Evolutionary conservation across 2,888 invertebrate species (phyloP).

Genomic region (Macaria notata): DNA sequence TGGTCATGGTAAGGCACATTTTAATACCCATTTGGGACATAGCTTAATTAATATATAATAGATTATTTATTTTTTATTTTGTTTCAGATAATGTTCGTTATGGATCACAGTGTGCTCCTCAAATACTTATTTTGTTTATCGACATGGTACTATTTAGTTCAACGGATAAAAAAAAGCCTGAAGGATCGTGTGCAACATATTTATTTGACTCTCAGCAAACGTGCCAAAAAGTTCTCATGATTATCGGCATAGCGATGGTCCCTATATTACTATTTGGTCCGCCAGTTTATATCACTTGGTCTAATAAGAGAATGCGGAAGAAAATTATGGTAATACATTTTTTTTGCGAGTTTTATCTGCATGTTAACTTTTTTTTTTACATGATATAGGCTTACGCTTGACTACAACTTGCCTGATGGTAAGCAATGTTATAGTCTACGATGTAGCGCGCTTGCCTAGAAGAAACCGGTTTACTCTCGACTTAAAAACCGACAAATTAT

Average conservation of each 20-base stretch:
- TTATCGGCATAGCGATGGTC: slow-evolving; percentile 83
- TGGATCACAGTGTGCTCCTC: slow-evolving; percentile 85
- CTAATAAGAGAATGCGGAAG: slow-evolving; percentile 39
- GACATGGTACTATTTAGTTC: slow-evolving; percentile 84
- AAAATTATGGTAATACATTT: slow-evolving; percentile 34
- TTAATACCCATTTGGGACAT: too few relatives aligned
- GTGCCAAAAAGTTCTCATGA: slow-evolving; percentile 83
- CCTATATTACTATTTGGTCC: slow-evolving; percentile 89
- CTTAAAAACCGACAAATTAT: too few relatives aligned
- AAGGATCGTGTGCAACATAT: slow-evolving; percentile 73
- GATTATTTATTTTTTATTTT: too few relatives aligned
- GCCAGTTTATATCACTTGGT: slow-evolving; percentile 79
- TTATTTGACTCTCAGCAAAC: slow-evolving; percentile 79
- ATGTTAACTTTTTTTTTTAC: too few relatives aligned
- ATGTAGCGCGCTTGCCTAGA: too few relatives aligned
- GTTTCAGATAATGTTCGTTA: background rate
- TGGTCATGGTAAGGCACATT: slow-evolving; percentile 45
- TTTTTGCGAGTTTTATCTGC: too few relatives aligned
- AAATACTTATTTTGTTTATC: slow-evolving; percentile 88
- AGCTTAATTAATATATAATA: too few relatives aligned
- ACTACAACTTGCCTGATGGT: too few relatives aligned
- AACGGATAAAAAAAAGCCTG: slow-evolving; percentile 1
- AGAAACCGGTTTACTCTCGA: too few relatives aligned
- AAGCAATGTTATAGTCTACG: too few relatives aligned
- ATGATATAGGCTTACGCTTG: too few relatives aligned